These are phyloP conservation scores for Terebella lapidaria DNA, from an alignment of 2,888 invertebrate species.

Conservation along the genomic window DNA sequence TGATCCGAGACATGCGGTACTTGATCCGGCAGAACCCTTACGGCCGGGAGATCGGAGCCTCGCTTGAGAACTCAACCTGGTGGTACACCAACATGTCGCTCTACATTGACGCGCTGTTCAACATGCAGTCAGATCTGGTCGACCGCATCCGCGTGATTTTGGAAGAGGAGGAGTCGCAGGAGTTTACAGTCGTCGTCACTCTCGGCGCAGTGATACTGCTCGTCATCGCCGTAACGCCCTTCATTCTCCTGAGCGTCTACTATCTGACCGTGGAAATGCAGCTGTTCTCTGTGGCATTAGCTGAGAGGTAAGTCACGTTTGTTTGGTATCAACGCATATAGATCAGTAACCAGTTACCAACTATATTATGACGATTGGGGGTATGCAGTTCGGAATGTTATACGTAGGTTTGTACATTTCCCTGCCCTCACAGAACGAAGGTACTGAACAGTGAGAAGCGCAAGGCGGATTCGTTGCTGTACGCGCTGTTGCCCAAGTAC, in stretches of 20 bases:
- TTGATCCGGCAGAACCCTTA: slow-evolving; percentile 24
- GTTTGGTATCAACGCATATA: too few species aligned
- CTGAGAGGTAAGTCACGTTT: slow-evolving; percentile 35
- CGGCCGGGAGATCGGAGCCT: not conserved
- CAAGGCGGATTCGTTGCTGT: slow-evolving; percentile 38
- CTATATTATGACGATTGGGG: too few species aligned
- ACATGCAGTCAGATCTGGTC: slow-evolving; percentile 14
- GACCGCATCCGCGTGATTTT: slow-evolving; percentile 5
- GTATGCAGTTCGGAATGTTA: too few species aligned
- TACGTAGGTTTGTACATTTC: too few species aligned
- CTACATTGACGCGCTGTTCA: slow-evolving; percentile 24
- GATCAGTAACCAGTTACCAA: too few species aligned
- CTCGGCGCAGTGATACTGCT: slow-evolving; percentile 35
- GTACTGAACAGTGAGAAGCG: slow-evolving; percentile 38
- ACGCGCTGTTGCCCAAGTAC: slow-evolving; percentile 41
- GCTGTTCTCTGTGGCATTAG: slow-evolving; percentile 36
- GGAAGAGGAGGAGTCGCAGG: slow-evolving; percentile 7
- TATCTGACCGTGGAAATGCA: slow-evolving; percentile 39
- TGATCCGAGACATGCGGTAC: slow-evolving; percentile 23
- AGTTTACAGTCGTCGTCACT: slow-evolving; percentile 27
- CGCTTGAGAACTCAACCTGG: slow-evolving; percentile 10
- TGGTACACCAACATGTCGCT: slow-evolving; percentile 40
- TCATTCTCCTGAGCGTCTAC: slow-evolving; percentile 38
- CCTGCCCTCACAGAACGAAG: slow-evolving; percentile 33
- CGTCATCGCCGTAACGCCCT: slow-evolving; percentile 31